Conservation (phyloP, 1,140 invertebrate species). For the Eupristina koningsbergeri region DNA sequence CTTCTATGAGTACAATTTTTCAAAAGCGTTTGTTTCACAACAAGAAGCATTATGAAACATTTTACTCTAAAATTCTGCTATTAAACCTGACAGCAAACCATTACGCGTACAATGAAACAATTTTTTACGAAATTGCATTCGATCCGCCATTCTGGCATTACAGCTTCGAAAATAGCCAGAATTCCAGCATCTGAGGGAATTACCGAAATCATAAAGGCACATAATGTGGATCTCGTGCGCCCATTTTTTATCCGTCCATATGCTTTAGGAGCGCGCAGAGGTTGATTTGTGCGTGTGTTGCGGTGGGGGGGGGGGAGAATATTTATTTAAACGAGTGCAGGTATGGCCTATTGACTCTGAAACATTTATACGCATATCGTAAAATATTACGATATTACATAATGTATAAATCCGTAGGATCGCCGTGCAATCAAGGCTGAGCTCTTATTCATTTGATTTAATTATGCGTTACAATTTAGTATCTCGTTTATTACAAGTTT, state of each 20-base stretch:
- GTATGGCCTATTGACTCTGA: background rate
- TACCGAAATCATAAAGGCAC: background rate
- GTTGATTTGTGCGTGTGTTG: background rate
- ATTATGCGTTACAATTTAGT: conserved; percentile 26
- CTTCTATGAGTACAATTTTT: background rate
- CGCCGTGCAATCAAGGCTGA: background rate
- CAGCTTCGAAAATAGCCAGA: background rate
- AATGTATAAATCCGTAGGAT: conserved; percentile 22
- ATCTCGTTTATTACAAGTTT: conserved; percentile 19
- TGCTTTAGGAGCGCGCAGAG: no score
- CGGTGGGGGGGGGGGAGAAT: background rate
- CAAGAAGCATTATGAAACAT: background rate
- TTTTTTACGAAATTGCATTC: background rate
- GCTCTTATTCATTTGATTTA: conserved; percentile 24
- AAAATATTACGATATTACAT: conserved; percentile 22
- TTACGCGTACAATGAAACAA: background rate
- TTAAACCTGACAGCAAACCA: background rate
- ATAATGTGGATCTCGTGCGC: background rate
- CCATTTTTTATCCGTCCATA: background rate
- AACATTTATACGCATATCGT: conserved; percentile 5
- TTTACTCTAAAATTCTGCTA: background rate
- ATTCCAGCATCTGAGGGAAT: background rate
- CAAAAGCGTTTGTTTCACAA: background rate
- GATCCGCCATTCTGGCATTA: background rate
- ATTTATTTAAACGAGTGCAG: conserved; percentile 11